phyloP scores from a whole-genome alignment of 2,113 vertebrate species.

The Martes martes region DNA sequence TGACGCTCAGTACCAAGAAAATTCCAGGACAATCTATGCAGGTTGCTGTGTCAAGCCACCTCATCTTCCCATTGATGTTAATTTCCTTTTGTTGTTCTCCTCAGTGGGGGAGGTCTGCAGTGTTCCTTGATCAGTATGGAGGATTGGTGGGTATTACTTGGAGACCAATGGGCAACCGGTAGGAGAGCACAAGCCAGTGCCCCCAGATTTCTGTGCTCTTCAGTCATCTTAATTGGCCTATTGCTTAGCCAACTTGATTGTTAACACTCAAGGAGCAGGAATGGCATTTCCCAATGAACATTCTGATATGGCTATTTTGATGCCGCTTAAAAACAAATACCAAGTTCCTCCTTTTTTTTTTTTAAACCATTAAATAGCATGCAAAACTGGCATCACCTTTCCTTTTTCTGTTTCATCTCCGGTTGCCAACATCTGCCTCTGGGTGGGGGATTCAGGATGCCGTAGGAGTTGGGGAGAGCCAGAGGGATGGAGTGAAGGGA shows the following conservation, averaged over 20 bases:
- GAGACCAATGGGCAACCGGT: fast-evolving
- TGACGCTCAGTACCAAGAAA: not conserved
- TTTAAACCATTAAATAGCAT: not conserved
- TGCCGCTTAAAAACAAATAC: not conserved
- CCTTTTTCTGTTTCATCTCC: not conserved
- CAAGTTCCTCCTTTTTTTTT: not conserved
- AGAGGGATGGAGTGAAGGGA: not conserved
- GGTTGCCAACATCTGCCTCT: not conserved
- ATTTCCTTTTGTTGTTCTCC: not conserved
- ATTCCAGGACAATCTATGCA: not conserved
- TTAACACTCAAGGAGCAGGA: not conserved
- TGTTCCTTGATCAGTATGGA: not conserved
- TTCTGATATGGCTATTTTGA: not conserved
- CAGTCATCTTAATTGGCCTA: not conserved
- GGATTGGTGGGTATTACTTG: not conserved
- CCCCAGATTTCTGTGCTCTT: not conserved
- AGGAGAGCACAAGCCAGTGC: not conserved
- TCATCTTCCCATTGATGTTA: not conserved
- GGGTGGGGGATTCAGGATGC: not conserved
- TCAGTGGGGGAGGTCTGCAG: too few species aligned
- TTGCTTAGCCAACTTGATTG: fast-evolving
- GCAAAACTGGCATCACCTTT: not conserved
- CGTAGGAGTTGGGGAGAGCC: too few species aligned
- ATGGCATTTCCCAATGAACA: not conserved
- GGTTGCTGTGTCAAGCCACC: not conserved